Conservation (phyloP, 2,113 vertebrate genomes). For the Buteo buteo region DNA sequence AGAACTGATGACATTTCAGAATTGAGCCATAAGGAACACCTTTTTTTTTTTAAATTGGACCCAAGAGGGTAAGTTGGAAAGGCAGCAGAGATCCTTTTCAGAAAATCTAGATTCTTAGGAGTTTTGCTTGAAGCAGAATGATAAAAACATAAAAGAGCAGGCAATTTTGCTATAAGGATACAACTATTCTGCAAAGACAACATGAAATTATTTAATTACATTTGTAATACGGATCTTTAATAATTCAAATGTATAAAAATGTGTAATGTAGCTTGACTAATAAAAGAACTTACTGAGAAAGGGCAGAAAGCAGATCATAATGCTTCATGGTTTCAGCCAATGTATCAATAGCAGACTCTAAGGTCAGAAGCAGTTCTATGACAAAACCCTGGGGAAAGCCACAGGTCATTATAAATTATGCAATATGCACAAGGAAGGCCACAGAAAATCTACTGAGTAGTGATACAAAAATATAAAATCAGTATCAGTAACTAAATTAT, state of each 20-base stretch:
- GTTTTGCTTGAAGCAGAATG: neutral
- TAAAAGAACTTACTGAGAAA: conserved; percentile 88
- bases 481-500: neutral
- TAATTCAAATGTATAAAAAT: neutral
- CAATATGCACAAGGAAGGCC: neutral
- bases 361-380: conserved; percentile 94
- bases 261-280: neutral
- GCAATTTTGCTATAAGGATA: neutral
- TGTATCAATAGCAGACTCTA: conserved; percentile 96
- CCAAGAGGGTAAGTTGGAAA: neutral
- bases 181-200: neutral
- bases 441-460: neutral
- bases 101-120: neutral
- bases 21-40: neutral
- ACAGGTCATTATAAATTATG: conserved; percentile 26
- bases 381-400: conserved; percentile 88
- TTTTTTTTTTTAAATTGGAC: neutral
- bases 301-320: conserved; percentile 92
- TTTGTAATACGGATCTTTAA: neutral
- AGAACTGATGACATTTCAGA: neutral
- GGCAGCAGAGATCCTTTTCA: neutral
- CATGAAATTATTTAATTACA: neutral
- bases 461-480: conserved; percentile 13
- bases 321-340: conserved; percentile 95
- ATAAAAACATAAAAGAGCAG: neutral